Base-by-base conservation (phyloP, 2,888 invertebrate species). In the Meiosimyza decipiens region DNA sequence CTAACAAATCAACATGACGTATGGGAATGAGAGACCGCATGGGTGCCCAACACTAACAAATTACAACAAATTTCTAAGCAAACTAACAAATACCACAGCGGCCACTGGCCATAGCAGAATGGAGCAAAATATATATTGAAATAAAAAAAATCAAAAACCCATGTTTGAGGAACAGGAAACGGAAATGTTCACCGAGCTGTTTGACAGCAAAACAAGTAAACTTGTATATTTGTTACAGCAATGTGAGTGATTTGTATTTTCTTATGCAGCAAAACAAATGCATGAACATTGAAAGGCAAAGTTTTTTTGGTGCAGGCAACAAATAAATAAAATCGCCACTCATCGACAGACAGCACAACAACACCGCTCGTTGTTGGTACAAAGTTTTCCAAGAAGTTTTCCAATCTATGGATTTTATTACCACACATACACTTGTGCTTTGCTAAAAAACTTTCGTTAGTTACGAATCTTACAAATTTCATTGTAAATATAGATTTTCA, bases 121-220 rank as follows among this genome's bases (percentile, higher is more conserved):
- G 4, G 28, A 28, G 9, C 40, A 40, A 40, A 40, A 40, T 9
- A 40, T 9, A 40, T 28, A 28, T 28, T 28, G 9, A 40, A 40
- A 40, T 40, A 9, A 40, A 40, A 40, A 40, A 9, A 40, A 9
- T 40, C 9, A 40, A 40, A 40, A 40, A 9, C 40, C 40, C 40
- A 40, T 40, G 40, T 7, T 40, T 40, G 40, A 40, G 40, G 6
- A 40, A 57, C 57, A 57, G 57, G 57, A 57, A 57, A 57, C 22
- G 57, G 57, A 57, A 57, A 57, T 57, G 57, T 57, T 28, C 57
- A 57, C 57, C 57, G 28, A 28, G 57, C 28, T 57, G 57, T 57
- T 57, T 57, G 57, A 6, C 22, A 57, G 57, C 13, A 57, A 28
- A 57, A 22, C 57, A 57, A 57, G 57, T 57, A 57, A 28, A 57